Evolutionary conservation across 1,140 invertebrate species (phyloP).

Genomic region (Yoshiicerus persimilis): DNA sequence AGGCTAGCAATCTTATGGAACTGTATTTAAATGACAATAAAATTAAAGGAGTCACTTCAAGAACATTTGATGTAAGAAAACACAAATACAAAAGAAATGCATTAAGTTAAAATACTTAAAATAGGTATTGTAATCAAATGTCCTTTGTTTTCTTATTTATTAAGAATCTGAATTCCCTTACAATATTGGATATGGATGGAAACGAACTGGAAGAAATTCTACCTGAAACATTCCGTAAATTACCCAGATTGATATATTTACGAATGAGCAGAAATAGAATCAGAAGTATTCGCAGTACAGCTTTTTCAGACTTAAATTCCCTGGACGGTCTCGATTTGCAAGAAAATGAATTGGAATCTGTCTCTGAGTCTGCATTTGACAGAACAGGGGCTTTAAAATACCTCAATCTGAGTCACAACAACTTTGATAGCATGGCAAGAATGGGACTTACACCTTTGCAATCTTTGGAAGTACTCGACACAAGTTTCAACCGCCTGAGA

Average conservation of each 20-base stretch:
- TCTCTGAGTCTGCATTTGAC: slow-evolving; percentile 74
- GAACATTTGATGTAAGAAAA: slow-evolving; percentile 43
- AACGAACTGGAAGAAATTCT: slow-evolving; percentile 79
- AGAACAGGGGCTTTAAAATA: slow-evolving; percentile 74
- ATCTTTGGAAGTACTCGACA: slow-evolving; percentile 77
- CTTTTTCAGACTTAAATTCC: slow-evolving; percentile 73
- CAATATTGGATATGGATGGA: slow-evolving; percentile 73
- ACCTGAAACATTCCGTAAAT: slow-evolving; percentile 70
- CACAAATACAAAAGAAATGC: background rate
- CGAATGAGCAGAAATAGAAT: slow-evolving; percentile 73
- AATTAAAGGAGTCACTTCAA: slow-evolving; percentile 40
- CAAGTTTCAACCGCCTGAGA: slow-evolving; percentile 72
- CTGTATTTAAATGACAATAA: slow-evolving; percentile 50
- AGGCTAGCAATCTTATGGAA: slow-evolving; percentile 50
- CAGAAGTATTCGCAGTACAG: slow-evolving; percentile 64
- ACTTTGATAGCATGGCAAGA: slow-evolving; percentile 66
- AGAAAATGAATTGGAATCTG: slow-evolving; percentile 71
- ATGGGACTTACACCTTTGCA: slow-evolving; percentile 69
- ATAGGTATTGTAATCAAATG: background rate
- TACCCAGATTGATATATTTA: slow-evolving; percentile 74
- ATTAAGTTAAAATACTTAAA: background rate
- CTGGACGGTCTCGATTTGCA: slow-evolving; percentile 75
- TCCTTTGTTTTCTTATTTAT: background rate
- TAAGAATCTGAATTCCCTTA: slow-evolving; percentile 67
- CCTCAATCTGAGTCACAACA: slow-evolving; percentile 72